phyloP scores from a whole-genome alignment of 2,888 invertebrate species.

The Yponomeuta evonymella region DNA sequence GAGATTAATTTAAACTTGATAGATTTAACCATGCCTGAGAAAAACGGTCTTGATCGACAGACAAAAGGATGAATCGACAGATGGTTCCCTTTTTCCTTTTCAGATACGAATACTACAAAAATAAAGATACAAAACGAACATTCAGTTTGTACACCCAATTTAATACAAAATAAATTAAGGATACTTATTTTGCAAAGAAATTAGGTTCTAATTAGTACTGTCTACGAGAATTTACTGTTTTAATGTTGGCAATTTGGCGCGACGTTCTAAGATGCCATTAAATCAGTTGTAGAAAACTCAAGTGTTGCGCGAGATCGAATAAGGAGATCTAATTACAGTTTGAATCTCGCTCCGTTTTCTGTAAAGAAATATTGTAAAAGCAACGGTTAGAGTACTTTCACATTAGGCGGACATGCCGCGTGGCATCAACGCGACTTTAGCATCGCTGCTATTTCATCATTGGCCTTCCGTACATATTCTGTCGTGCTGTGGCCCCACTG shows the following conservation, averaged over 20 bases:
- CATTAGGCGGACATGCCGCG: no score
- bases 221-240: not conserved
- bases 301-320: not conserved
- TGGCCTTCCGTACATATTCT: no score
- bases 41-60: no score
- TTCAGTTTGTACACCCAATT: not conserved
- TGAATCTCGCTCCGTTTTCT: not conserved
- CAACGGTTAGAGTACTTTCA: no score
- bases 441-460: no score
- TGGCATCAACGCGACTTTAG: no score
- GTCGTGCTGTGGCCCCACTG: no score
- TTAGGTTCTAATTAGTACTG: not conserved
- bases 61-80: no score
- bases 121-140: not conserved
- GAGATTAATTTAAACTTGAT: no score
- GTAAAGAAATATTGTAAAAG: no score
- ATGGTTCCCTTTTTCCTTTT: no score
- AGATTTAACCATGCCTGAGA: no score
- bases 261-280: not conserved
- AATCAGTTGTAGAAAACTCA: not conserved
- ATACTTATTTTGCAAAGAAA: not conserved
- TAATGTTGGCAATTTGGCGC: slow-evolving; percentile 1
- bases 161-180: not conserved
- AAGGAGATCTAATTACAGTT: not conserved
- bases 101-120: not conserved